Conservation (phyloP, 2,797 vertebrate genomes). For the Scyliorhinus canicula region DNA sequence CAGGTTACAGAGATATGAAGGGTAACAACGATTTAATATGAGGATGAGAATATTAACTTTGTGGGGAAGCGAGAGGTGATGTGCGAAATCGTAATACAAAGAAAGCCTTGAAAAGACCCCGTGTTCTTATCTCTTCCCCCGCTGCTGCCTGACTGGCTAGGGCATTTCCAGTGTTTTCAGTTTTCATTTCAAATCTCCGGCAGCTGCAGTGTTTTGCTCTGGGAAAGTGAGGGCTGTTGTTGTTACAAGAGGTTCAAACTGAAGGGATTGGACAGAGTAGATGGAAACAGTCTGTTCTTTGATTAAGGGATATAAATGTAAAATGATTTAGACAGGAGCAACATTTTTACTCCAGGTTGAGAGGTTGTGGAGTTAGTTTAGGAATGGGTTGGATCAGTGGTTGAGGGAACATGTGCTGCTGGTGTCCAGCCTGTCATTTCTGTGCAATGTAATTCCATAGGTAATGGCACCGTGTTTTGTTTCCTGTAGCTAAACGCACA, state of each 20-base stretch:
- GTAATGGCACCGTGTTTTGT: slow-evolving; percentile 3
- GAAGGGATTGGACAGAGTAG: neutral
- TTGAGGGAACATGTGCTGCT: neutral
- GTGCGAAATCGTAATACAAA: neutral
- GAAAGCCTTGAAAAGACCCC: neutral
- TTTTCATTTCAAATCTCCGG: neutral
- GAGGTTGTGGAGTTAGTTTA: neutral
- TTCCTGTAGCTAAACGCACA: slow-evolving; percentile 74
- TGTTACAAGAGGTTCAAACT: neutral
- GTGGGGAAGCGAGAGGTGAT: neutral
- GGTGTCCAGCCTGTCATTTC: neutral
- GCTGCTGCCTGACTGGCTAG: neutral
- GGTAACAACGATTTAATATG: neutral
- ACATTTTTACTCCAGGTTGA: neutral
- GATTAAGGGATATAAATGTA: neutral
- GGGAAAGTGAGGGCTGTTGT: neutral
- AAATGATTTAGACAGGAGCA: neutral
- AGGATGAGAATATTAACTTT: neutral
- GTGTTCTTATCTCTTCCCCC: neutral
- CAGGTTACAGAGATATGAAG: neutral
- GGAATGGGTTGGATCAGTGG: neutral
- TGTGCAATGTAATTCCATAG: neutral
- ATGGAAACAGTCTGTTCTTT: neutral
- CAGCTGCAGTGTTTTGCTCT: neutral
- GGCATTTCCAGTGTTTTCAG: neutral